These are phyloP conservation scores for Reinhardtius hippoglossoides DNA, from an alignment of 2,113 vertebrate genomes.

Conservation along the genomic window DNA sequence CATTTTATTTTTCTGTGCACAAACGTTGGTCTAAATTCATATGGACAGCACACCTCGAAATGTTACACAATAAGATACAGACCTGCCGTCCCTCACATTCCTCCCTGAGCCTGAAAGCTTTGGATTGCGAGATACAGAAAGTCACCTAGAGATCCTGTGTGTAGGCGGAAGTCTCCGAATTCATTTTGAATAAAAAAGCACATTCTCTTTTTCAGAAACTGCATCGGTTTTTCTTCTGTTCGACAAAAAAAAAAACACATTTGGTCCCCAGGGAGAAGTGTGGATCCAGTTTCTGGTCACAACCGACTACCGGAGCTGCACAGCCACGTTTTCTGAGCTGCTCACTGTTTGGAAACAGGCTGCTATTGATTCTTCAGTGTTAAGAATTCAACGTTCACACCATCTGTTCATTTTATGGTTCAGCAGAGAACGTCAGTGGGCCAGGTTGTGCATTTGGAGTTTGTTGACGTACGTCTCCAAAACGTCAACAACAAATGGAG, in stretches of 20 bases:
- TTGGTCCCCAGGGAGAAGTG: slow-evolving; percentile 14
- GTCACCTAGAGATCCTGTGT: not conserved
- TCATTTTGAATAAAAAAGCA: not conserved
- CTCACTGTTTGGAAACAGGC: slow-evolving; percentile 63
- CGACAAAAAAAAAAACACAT: not conserved
- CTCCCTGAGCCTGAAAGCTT: slow-evolving; percentile 14
- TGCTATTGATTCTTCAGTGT: slow-evolving; percentile 64
- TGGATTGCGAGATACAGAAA: not conserved
- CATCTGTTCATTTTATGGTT: slow-evolving; percentile 66
- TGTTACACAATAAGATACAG: slow-evolving; percentile 31
- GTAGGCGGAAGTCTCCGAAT: not conserved
- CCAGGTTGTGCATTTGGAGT: slow-evolving; percentile 57
- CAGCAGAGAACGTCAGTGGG: slow-evolving; percentile 43
- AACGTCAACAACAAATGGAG: slow-evolving; percentile 50
- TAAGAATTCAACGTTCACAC: slow-evolving; percentile 59
- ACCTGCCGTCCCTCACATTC: slow-evolving; percentile 24
- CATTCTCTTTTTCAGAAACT: not conserved
- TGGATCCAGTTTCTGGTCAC: slow-evolving; percentile 28
- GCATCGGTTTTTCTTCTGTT: not conserved
- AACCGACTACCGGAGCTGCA: slow-evolving; percentile 26
- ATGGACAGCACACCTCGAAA: slow-evolving; percentile 47
- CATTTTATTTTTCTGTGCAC: slow-evolving; percentile 18
- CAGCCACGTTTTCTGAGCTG: slow-evolving; percentile 44
- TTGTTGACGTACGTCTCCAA: slow-evolving; percentile 56
- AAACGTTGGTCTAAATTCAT: slow-evolving; percentile 40